Percentiles rank a stretch among this genome's conserved stretches.
Conservation (phyloP, 2,888 invertebrate genomes). For the Drosophila atripex region DNA sequence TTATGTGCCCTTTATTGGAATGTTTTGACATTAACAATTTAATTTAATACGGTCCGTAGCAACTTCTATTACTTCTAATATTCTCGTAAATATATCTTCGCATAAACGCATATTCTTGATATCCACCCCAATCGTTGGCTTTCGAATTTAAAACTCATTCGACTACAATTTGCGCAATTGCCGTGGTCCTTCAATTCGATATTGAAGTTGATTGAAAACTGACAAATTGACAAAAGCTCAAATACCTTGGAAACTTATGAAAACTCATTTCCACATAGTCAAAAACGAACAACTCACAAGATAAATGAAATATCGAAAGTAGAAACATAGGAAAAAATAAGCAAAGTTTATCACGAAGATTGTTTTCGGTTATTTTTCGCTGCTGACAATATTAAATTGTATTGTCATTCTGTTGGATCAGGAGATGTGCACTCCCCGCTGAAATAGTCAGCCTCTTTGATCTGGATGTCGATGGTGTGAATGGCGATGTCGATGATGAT, state of each 20-base stretch:
- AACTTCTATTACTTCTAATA: not conserved
- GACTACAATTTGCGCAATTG: conserved; percentile 15
- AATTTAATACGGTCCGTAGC: not conserved
- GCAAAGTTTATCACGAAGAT: conserved; percentile 45
- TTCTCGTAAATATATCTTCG: not conserved
- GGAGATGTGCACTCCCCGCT: conserved; percentile 38
- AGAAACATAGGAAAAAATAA: conserved; percentile 23
- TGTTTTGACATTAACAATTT: not conserved
- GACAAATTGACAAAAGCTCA: conserved; percentile 36
- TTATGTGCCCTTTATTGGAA: not conserved
- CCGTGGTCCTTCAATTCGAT: conserved; percentile 4
- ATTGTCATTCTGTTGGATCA: conserved; percentile 60
- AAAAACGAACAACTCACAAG: conserved; percentile 53
- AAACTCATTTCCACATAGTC: conserved; percentile 32
- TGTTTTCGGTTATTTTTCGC: conserved; percentile 25
- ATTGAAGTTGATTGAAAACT: conserved; percentile 27
- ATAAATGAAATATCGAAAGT: conserved; percentile 56
- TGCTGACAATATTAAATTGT: conserved; percentile 60
- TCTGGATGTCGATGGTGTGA: conserved; percentile 62
- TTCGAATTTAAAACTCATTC: not conserved
- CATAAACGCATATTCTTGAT: not conserved
- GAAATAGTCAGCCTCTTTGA: conserved; percentile 71
- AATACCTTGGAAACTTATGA: conserved; percentile 38
- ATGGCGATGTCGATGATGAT: conserved; percentile 22
- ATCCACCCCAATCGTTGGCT: not conserved